A percentile compares a stretch with the other conserved stretches of the same genome.
phyloP scores from a whole-genome alignment of 2,888 invertebrate genomes.

The Podotricha telesiphe region DNA sequence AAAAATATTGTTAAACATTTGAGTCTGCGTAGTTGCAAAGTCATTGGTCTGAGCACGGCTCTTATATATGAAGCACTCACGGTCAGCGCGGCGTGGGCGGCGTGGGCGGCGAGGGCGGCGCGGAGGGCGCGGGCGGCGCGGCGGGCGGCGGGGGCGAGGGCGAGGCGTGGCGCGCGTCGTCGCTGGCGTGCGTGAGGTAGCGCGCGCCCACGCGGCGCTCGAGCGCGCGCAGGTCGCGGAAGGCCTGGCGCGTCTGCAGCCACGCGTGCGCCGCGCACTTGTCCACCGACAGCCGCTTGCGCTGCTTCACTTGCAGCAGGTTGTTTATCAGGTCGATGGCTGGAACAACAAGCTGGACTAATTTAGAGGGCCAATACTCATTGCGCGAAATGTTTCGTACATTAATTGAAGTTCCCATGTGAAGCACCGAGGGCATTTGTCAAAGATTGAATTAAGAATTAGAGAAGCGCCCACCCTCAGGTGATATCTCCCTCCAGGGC shows the following conservation, averaged over 20 bases:
- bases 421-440: no score
- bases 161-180: constrained; percentile 54
- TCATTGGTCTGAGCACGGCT: no score
- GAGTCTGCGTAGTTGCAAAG: no score
- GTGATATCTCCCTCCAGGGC: constrained; percentile 98
- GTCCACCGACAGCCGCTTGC: constrained; percentile 97
- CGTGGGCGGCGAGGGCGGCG: background rate
- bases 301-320: constrained; percentile 97
- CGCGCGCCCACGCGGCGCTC: constrained; percentile 83
- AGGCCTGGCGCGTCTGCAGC: constrained; percentile 98
- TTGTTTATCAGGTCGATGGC: constrained; percentile 99
- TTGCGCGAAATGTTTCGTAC: no score
- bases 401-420: no score
- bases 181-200: constrained; percentile 74
- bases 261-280: constrained; percentile 97
- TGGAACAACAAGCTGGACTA: constrained; percentile 72
- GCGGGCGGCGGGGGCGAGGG: constrained; percentile 36
- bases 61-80: no score
- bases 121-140: background rate
- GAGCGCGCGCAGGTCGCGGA: constrained; percentile 95
- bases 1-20: no score
- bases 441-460: background rate
- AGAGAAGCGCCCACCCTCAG: constrained; percentile 56
- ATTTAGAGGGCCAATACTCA: no score
- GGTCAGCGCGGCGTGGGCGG: constrained; percentile 22